These are phyloP conservation scores for Numenius phaeopus DNA, from an alignment of 2,797 vertebrate species.

Conservation along the genomic window DNA sequence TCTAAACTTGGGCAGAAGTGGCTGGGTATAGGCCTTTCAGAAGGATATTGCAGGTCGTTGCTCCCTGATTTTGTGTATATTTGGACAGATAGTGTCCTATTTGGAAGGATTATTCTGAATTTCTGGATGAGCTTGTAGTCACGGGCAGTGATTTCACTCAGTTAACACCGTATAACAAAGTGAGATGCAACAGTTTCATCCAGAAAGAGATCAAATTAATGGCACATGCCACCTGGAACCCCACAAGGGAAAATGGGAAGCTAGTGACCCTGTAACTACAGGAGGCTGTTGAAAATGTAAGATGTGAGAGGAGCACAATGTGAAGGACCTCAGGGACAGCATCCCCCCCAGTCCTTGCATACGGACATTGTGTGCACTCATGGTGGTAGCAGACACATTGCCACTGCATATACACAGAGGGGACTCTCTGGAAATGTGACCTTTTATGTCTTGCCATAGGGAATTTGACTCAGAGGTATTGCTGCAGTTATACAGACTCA, in stretches of 20 bases:
- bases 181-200: neutral
- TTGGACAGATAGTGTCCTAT: neutral
- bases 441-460: neutral
- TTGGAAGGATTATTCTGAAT: neutral
- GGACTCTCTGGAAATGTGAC: neutral
- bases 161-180: neutral
- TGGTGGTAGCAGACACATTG: neutral
- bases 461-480: neutral
- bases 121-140: neutral
- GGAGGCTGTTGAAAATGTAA: neutral
- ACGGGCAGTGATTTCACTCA: neutral
- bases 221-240: neutral
- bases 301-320: neutral
- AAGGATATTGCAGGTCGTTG: neutral
- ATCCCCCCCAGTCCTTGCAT: neutral
- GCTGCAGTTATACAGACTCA: neutral
- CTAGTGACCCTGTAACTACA: neutral
- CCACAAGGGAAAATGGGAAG: neutral
- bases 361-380: neutral
- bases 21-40: neutral
- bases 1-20: neutral
- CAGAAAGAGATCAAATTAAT: neutral
- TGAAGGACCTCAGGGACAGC: neutral
- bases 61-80: neutral
- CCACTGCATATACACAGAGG: neutral